Evolutionary conservation across 2,888 invertebrate genomes (phyloP).

Genomic region (Eustalomyia histrio): DNA sequence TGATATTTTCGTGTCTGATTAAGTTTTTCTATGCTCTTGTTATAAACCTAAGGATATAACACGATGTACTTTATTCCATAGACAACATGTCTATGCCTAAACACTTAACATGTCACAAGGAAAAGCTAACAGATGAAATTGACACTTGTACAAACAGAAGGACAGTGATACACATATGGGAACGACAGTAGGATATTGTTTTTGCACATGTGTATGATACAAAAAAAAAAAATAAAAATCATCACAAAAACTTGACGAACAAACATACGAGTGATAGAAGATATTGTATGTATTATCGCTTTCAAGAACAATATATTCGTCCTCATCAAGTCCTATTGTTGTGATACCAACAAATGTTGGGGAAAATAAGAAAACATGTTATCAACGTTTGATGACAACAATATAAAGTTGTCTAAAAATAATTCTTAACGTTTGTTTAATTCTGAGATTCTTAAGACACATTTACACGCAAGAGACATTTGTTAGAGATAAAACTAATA

Average conservation of each 20-base stretch:
- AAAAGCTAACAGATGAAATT: constrained; percentile 52
- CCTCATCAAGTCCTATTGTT: neutral
- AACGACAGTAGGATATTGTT: neutral
- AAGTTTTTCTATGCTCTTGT: neutral
- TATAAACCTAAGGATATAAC: neutral
- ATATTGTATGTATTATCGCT: neutral
- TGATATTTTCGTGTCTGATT: neutral
- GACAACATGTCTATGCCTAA: constrained; percentile 29
- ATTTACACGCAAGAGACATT: no score
- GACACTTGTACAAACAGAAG: constrained; percentile 35
- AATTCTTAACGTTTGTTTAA: no score
- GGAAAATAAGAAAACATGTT: no score
- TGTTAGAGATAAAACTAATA: no score
- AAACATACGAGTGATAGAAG: neutral
- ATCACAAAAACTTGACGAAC: neutral
- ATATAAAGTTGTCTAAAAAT: neutral
- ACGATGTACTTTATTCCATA: neutral
- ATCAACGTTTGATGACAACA: neutral
- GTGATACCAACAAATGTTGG: no score
- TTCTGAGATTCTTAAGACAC: no score
- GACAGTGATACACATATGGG: neutral
- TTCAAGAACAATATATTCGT: neutral
- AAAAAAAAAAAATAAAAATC: no score
- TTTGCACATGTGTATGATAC: neutral
- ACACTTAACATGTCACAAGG: constrained; percentile 59